Percentiles rank a stretch among this genome's conserved stretches.
Conservation (phyloP, 2,113 vertebrate genomes). For the Passer domesticus region DNA sequence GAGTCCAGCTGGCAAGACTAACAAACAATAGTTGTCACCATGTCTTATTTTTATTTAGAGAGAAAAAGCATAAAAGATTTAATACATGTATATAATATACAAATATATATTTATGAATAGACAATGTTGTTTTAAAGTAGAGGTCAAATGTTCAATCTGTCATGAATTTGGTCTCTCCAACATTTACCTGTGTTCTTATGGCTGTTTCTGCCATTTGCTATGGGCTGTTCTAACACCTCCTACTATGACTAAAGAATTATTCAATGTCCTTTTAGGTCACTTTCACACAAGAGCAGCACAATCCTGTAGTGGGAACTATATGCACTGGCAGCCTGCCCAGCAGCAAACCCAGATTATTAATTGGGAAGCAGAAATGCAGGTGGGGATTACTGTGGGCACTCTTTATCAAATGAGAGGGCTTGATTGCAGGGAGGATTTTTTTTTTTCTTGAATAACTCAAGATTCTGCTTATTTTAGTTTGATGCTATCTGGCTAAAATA, state of each 20-base stretch:
- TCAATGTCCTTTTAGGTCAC: constrained; percentile 19
- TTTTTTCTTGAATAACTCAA: not conserved
- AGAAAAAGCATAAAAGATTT: not conserved
- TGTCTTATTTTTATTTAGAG: not conserved
- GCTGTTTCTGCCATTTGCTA: not conserved
- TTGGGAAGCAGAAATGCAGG: not conserved
- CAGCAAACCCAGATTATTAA: constrained; percentile 37
- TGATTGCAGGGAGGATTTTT: not conserved
- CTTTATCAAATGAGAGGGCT: not conserved
- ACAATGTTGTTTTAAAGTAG: not conserved
- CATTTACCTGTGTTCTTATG: not conserved
- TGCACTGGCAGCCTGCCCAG: not conserved
- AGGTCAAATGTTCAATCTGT: not conserved
- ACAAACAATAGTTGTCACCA: not conserved
- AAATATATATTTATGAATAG: not conserved
- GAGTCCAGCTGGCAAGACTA: not conserved
- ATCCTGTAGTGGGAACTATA: not conserved
- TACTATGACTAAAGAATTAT: not conserved
- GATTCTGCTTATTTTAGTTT: constrained; percentile 8
- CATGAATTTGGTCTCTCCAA: not conserved
- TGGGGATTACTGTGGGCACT: not conserved
- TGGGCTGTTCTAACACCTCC: not conserved
- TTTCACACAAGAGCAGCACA: not conserved
- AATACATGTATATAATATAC: not conserved
- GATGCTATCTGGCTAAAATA: constrained; percentile 37